Conservation (phyloP, 2,888 invertebrate species). For the Ceraclea dissimilis region DNA sequence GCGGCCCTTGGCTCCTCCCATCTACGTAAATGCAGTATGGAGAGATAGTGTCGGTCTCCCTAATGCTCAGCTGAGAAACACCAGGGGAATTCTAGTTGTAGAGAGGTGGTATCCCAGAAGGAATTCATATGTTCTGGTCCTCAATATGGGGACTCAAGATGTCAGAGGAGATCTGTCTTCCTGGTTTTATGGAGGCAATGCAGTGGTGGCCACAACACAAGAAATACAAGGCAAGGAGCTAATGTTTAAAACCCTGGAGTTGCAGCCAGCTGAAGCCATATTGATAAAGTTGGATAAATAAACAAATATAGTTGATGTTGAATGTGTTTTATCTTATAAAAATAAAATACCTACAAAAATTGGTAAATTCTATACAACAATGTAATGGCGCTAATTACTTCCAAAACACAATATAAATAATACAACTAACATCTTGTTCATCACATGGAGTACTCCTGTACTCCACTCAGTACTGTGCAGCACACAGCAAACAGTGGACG, state of each 20-base stretch:
- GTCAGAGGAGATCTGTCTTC: conserved; percentile 65
- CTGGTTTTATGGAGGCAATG: conserved; percentile 65
- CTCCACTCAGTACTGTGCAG: not conserved
- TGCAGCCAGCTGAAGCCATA: conserved; percentile 20
- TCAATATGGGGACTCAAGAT: conserved; percentile 57
- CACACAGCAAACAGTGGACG: no score
- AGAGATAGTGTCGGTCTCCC: conserved; percentile 56
- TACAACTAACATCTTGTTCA: conserved; percentile 3
- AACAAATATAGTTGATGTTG: conserved; percentile 6
- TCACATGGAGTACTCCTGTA: not conserved
- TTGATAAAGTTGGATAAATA: conserved; percentile 24
- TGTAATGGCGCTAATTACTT: no score
- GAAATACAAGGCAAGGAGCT: conserved; percentile 38
- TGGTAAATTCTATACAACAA: not conserved
- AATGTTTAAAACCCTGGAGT: conserved; percentile 34
- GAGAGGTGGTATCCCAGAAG: conserved; percentile 75
- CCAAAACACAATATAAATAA: no score
- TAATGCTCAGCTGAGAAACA: conserved; percentile 62
- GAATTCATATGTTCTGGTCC: conserved; percentile 67
- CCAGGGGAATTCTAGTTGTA: conserved; percentile 58
- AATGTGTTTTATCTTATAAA: not conserved
- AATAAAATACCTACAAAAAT: not conserved
- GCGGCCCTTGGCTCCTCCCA: conserved; percentile 57
- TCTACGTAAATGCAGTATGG: conserved; percentile 63
- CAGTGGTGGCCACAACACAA: conserved; percentile 39